phyloP scores from a whole-genome alignment of 2,888 invertebrate species.

The Beris chalybata region DNA sequence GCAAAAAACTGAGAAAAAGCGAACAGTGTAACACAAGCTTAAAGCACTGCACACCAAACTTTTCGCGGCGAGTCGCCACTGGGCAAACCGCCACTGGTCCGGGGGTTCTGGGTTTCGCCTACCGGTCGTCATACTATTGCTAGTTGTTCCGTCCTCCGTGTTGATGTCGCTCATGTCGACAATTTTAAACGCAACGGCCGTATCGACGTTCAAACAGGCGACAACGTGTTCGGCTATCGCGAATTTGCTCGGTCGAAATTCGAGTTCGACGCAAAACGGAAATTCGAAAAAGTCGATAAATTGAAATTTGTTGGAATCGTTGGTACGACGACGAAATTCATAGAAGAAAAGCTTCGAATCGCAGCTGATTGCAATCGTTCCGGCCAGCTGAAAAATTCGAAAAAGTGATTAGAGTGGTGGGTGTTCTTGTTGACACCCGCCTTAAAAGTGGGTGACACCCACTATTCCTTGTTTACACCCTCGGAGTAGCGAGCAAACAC shows the following conservation, averaged over 20 bases:
- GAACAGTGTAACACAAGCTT: too few species aligned
- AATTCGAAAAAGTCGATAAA: slow-evolving; percentile 72
- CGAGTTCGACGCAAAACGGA: slow-evolving; percentile 66
- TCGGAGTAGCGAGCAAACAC: too few species aligned
- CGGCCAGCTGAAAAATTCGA: slow-evolving; percentile 27
- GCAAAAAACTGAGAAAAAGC: too few species aligned
- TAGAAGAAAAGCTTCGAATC: slow-evolving; percentile 56
- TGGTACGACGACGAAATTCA: slow-evolving; percentile 64
- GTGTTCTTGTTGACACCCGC: too few species aligned
- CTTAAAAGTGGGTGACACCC: too few species aligned
- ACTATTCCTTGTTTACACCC: too few species aligned
- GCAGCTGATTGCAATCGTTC: slow-evolving; percentile 30
- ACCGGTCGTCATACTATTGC: slow-evolving; percentile 35
- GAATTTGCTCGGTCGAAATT: slow-evolving; percentile 64
- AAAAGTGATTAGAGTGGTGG: too few species aligned
- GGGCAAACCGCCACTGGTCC: too few species aligned
- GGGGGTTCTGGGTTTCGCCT: too few species aligned
- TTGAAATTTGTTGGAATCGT: slow-evolving; percentile 65
- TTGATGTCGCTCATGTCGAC: slow-evolving; percentile 47
- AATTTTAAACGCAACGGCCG: slow-evolving; percentile 66
- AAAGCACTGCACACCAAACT: too few species aligned
- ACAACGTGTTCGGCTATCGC: slow-evolving; percentile 70
- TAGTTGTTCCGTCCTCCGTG: slow-evolving; percentile 35
- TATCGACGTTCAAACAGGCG: slow-evolving; percentile 63
- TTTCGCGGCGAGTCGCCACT: too few species aligned